Evolutionary conservation across 2,888 invertebrate species (phyloP), one percentile per base, ranked within the genome.

Genomic region (Nymphalis urticae): DNA sequence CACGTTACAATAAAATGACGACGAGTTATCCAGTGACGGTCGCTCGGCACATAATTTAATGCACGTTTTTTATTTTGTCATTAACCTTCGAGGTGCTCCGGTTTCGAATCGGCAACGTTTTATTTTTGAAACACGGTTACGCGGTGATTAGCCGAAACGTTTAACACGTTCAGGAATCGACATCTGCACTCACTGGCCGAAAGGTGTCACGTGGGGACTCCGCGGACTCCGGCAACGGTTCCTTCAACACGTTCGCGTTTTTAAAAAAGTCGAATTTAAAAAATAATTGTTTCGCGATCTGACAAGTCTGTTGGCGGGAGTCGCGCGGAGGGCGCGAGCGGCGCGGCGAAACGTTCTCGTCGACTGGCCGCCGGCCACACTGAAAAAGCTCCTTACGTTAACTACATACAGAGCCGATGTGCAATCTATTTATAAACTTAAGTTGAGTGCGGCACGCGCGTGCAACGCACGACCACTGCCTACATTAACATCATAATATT

Each of bases 41-140:
- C 80, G 83, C 77, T 80, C 81, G 81, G 84, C 85, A 85, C 86
- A 87, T 84, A 79, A 82, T 87, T 89, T 85, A 86, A 88, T 88
- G 87, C 86, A 87, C 84, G 88, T 82, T 86, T 89, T 88, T 90
- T 89, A 89, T 89, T 90, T 88, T 89, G 89, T 90, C 89, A 90
- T 90, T 90, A 90, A 90, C 90, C 91, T 91, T 90, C 90, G 86
- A 80, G 85, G 86, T 89, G 90, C 90, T 90, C 90, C 88, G 89
- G 87, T 88, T 90, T 86, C 86, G 86, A 86, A 89, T 88, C 87
- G 85, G 86, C 87, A 86, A 87, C 88, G 89, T 85, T 89, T 90
- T 91, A 90, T 91, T 91, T 90, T 89, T 85, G 89, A 88, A 89
- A 87, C 89, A 84, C 88, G 88, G 86, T 87, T 87, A 89, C 87